Evolutionary conservation across 2,113 vertebrate genomes (phyloP).

Genomic region (Marmota flaviventris): DNA sequence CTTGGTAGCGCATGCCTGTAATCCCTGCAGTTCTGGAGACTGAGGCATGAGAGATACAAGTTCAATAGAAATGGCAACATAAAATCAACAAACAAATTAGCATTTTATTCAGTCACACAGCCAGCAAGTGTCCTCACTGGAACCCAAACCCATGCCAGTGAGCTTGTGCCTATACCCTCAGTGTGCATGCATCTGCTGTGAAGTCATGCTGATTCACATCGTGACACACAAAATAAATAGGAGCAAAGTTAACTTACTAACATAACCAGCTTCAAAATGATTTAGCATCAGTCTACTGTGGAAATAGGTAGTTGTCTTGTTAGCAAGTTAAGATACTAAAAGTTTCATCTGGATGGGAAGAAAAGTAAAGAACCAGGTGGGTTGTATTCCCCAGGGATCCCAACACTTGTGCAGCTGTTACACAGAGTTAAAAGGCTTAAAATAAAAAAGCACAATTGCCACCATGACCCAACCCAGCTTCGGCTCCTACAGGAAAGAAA

Average conservation of each 20-base stretch:
- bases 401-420: slow-evolving; percentile 64
- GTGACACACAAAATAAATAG: slow-evolving; percentile 28
- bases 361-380: slow-evolving; percentile 27
- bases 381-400: not conserved
- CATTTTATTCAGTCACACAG: not conserved
- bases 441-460: slow-evolving; percentile 50
- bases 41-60: not conserved
- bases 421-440: slow-evolving; percentile 41
- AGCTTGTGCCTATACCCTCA: not conserved
- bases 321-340: slow-evolving; percentile 53
- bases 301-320: slow-evolving; percentile 35
- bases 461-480: not conserved
- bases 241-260: not conserved
- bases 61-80: not conserved
- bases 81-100: not conserved
- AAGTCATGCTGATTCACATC: not conserved
- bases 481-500: not conserved
- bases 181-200: not conserved
- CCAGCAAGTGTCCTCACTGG: not conserved
- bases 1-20: too few relatives aligned
- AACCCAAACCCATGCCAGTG: not conserved
- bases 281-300: not conserved
- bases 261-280: slow-evolving; percentile 3
- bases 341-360: slow-evolving; percentile 4
- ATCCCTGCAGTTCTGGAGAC: too few relatives aligned